A percentile compares a stretch with the other conserved stretches of the same genome.
Conservation (phyloP, 2,797 vertebrate genomes). For the Strix occidentalis region DNA sequence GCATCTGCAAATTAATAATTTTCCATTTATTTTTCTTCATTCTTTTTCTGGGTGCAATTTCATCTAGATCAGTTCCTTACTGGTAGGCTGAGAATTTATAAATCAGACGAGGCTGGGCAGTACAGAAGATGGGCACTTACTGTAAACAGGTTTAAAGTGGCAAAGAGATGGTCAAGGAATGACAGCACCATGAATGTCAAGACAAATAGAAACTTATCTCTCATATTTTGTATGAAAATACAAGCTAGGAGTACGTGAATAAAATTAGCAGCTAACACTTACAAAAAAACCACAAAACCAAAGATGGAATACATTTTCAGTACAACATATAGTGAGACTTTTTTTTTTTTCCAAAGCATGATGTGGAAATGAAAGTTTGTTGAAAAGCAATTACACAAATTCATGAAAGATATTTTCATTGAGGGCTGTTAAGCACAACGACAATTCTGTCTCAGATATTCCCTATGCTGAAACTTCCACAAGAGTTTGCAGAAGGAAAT, state of each 20-base stretch:
- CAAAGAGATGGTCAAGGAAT: not conserved
- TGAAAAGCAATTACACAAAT: not conserved
- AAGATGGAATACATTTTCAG: not conserved
- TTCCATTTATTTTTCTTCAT: not conserved
- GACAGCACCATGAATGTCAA: not conserved
- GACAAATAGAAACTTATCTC: not conserved
- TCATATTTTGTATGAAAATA: not conserved
- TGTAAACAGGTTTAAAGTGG: not conserved
- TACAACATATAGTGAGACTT: not conserved
- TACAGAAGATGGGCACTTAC: not conserved
- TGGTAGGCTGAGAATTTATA: not conserved
- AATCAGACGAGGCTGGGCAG: not conserved
- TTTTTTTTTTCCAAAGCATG: fast-evolving
- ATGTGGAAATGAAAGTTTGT: not conserved
- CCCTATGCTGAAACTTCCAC: fast-evolving
- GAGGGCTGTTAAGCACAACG: not conserved
- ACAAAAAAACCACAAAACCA: not conserved
- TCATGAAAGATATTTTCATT: not conserved
- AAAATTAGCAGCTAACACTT: not conserved
- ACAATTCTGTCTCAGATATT: not conserved
- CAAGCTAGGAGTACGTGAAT: not conserved
- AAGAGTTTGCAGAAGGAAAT: not conserved
- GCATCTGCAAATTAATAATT: not conserved
- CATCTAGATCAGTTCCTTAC: not conserved
- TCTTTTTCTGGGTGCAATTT: not conserved